These are phyloP conservation scores for Caenorhabditis inopinata DNA, from an alignment of 1,140 invertebrate species.

Conservation along the genomic window DNA sequence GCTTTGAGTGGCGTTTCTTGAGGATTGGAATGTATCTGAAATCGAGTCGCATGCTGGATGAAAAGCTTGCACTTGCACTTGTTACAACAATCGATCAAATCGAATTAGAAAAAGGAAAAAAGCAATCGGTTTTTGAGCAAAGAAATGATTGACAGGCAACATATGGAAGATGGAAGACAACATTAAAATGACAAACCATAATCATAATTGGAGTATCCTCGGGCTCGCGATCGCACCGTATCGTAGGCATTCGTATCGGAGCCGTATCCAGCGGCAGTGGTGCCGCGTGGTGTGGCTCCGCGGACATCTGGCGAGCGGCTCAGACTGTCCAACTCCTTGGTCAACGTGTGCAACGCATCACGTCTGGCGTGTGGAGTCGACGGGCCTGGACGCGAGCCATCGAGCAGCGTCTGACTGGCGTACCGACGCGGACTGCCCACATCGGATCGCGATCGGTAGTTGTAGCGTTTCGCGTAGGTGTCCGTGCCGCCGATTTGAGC, in stretches of 20 bases:
- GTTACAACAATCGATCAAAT: too few relatives aligned
- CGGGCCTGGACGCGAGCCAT: constrained; percentile 61
- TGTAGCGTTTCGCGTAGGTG: constrained; percentile 58
- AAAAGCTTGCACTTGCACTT: too few relatives aligned
- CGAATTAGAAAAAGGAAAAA: too few relatives aligned
- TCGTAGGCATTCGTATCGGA: constrained; percentile 59
- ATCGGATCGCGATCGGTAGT: constrained; percentile 65
- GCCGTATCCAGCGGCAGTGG: constrained; percentile 49
- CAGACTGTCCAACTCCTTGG: constrained; percentile 63
- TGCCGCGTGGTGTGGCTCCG: constrained; percentile 34
- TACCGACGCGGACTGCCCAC: constrained; percentile 61
- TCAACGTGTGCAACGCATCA: constrained; percentile 61
- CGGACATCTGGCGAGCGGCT: constrained; percentile 58
- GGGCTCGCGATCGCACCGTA: constrained; percentile 50
- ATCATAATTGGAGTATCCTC: constrained; percentile 58
- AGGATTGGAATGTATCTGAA: constrained; percentile 24
- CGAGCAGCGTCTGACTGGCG: constrained; percentile 63
- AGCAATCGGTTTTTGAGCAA: neutral
- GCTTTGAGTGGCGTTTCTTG: neutral
- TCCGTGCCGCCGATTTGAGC: constrained; percentile 49
- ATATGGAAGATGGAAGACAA: too few relatives aligned
- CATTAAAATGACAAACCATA: constrained; percentile 57
- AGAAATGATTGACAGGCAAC: too few relatives aligned
- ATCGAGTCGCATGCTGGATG: neutral
- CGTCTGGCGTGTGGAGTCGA: constrained; percentile 55